Evolutionary conservation across 1,140 invertebrate genomes (phyloP), one percentile per base, ranked within the genome.

Genomic region (Drosophila ercepeae): DNA sequence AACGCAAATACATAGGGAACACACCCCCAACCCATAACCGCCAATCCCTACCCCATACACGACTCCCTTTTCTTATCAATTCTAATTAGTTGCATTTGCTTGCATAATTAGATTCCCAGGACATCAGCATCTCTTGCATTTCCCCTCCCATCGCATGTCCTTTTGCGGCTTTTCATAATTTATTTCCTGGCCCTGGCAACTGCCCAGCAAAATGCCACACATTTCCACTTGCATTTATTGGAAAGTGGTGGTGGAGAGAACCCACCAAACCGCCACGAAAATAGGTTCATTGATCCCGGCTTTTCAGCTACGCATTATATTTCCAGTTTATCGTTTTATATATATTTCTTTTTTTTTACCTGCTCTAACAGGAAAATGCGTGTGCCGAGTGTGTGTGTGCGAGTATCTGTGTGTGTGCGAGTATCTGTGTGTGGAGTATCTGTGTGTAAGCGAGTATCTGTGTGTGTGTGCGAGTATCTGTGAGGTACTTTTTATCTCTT

Each of bases 271-370:
- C 52, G 57, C 63, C 61, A 72, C 63, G 13, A 61, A 61, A 32
- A 41, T 48, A 50, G 59, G 81, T 84, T 84, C 81, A 84, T 86
- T 84, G 81, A 86, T 84, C 81, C 81, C 81, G 25, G 73, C 51
- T 74, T 76, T 84, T 76, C 51, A 81, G 76, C 72, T 88, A 84
- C 81, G 81, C 82, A 84, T 84, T 84, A 76, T 71, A 81, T 88
- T 84, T 84, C 81, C 81, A 84, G 81, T 84, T 84, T 84, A 76
- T 36, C 73, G 82, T 84, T 81, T 84, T 81, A 88, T 75, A 77
- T 75, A 42, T 8, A 27, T 2, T 27, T 7, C 9, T 9, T 27
- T 7, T 81, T 63, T 61, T 89, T 83, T 88, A 88, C 82, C 82
- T 86, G 82, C 67, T 57, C 58, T 71, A 82, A 78, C 77, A 88